phyloP scores from a whole-genome alignment of 1,140 invertebrate genomes.

The Adelges cooleyi region DNA sequence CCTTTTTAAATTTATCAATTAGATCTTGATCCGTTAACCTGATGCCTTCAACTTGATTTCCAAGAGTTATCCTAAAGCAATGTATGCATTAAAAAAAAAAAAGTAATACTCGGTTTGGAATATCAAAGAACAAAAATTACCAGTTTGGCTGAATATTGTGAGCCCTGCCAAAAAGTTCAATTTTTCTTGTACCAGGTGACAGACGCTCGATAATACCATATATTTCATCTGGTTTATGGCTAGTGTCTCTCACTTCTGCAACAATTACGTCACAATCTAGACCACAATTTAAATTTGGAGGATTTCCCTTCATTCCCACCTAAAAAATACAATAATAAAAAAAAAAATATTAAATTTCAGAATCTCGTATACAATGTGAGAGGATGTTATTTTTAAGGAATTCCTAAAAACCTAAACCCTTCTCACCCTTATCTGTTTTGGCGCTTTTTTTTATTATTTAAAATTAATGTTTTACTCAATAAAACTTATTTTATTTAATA shows the following conservation, averaged over 20 bases:
- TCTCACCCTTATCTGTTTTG: too few species aligned
- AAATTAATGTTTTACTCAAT: too few species aligned
- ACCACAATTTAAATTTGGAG: conserved; percentile 78
- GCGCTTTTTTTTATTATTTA: too few species aligned
- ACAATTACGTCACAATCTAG: conserved; percentile 97
- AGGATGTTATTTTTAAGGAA: too few species aligned
- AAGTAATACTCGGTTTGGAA: not conserved
- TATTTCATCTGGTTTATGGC: conserved; percentile 96
- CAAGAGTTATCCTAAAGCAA: conserved; percentile 67
- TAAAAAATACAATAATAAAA: too few species aligned
- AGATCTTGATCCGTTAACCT: conserved; percentile 84
- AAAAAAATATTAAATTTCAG: too few species aligned
- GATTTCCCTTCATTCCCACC: conserved; percentile 90
- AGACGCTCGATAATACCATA: conserved; percentile 83
- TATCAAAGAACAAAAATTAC: conserved; percentile 42
- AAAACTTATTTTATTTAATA: too few species aligned
- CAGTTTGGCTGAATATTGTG: conserved; percentile 98
- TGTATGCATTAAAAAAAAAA: not conserved
- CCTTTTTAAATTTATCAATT: conserved; percentile 74
- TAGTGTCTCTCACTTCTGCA: conserved; percentile 91
- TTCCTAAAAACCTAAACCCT: too few species aligned
- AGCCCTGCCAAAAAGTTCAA: conserved; percentile 91
- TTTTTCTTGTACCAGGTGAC: conserved; percentile 87
- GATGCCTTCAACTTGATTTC: conserved; percentile 92
- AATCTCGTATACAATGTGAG: too few species aligned